Conservation (phyloP, 2,113 vertebrate genomes). For the Aepyceros melampus region DNA sequence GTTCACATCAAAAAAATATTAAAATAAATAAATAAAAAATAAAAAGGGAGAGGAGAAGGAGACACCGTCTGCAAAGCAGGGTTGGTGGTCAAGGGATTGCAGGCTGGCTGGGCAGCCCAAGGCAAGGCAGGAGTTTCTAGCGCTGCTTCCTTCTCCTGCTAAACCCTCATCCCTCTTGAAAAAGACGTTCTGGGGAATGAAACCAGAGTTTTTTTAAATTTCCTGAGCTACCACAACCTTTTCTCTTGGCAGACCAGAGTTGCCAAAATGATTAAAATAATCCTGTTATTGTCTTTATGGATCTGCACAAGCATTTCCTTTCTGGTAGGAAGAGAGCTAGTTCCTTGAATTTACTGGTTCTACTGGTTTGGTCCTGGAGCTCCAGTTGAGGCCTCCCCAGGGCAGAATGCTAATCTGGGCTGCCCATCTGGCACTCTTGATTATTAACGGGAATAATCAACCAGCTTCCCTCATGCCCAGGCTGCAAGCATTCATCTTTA, state of each 20-base stretch:
- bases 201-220: neutral
- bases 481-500: neutral
- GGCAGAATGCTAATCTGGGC: neutral
- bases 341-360: neutral
- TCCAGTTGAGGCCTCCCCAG: neutral
- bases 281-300: neutral
- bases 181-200: neutral
- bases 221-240: neutral
- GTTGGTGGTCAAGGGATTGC: neutral
- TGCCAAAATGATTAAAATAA: conserved; percentile 31
- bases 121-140: neutral
- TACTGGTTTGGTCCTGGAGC: neutral
- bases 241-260: neutral
- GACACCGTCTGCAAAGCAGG: neutral
- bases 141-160: neutral
- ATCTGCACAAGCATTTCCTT: neutral
- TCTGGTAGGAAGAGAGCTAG: neutral
- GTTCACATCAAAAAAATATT: neutral
- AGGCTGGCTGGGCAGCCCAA: neutral
- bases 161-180: neutral
- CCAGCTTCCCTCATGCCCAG: neutral
- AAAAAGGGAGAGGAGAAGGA: neutral
- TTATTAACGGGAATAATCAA: too few relatives aligned
- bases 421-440: neutral
- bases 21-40: neutral